Evolutionary conservation across 2,113 vertebrate genomes (phyloP).

Genomic region (Ameiurus melas): DNA sequence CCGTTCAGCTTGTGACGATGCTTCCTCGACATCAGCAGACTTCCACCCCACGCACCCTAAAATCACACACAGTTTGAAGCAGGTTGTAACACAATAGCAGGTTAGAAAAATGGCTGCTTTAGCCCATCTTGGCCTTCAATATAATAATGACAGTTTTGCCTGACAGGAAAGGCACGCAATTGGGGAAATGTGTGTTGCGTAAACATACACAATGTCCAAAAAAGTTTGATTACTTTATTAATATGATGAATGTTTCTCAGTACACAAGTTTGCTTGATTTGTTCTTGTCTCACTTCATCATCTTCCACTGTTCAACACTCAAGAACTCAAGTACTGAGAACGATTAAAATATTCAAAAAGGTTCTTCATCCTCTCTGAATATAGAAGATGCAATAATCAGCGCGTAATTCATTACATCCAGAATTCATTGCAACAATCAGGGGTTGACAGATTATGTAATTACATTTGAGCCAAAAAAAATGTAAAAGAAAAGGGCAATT

Average conservation of each 20-base stretch:
- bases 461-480: background rate
- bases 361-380: background rate
- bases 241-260: background rate
- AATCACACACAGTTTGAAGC: background rate
- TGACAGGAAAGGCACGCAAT: background rate
- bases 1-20: conserved; percentile 94
- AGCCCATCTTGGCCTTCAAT: no score
- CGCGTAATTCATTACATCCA: background rate
- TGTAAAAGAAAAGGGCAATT: background rate
- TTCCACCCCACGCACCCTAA: conserved; percentile 96
- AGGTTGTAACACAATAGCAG: background rate
- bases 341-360: background rate
- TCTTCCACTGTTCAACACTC: background rate
- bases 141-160: background rate
- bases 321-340: background rate
- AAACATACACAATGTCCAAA: background rate
- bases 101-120: background rate
- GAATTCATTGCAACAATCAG: background rate
- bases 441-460: background rate
- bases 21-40: conserved; percentile 94
- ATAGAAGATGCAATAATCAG: background rate
- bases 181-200: background rate
- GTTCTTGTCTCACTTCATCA: background rate
- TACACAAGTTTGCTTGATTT: background rate
- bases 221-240: background rate